A percentile compares a stretch with the other conserved stretches of the same genome.
Evolutionary conservation across 2,113 vertebrate species (phyloP).

Genomic region (Ellobius talpinus): DNA sequence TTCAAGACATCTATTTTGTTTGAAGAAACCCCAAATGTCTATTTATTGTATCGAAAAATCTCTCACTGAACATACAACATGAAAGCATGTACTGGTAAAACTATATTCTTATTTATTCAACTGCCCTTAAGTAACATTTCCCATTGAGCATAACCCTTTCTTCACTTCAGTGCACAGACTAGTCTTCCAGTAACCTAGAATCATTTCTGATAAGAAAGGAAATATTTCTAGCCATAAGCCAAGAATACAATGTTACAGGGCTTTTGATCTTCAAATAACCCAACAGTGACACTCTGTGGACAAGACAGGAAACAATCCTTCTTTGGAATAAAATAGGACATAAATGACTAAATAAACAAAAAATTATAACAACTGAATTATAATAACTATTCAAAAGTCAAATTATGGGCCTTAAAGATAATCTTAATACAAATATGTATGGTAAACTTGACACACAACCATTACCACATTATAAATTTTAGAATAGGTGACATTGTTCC

Average conservation of each 20-base stretch:
- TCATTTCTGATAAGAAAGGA: constrained; percentile 41
- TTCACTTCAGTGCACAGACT: neutral
- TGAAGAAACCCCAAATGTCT: constrained; percentile 13
- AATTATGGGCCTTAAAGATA: constrained; percentile 17
- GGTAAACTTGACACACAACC: neutral
- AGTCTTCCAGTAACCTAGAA: constrained; percentile 6
- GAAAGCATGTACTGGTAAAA: constrained; percentile 14
- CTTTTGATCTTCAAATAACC: constrained; percentile 54
- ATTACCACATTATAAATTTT: neutral
- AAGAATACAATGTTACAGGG: constrained; percentile 8
- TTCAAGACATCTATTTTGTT: constrained; percentile 51
- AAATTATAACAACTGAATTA: constrained; percentile 22
- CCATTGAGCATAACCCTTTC: neutral
- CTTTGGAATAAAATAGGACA: constrained; percentile 37
- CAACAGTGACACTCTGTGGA: constrained; percentile 83
- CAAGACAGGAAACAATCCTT: constrained; percentile 40
- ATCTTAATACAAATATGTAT: constrained; percentile 45
- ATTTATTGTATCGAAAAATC: constrained; percentile 19
- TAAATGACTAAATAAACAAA: constrained; percentile 24
- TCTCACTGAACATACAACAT: constrained; percentile 4
- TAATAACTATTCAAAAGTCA: constrained; percentile 36
- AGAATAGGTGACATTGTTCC: neutral
- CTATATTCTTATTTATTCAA: neutral
- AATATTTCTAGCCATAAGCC: constrained; percentile 57
- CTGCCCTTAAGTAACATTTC: neutral